A percentile compares a stretch with the other conserved stretches of the same genome.
phyloP scores from a whole-genome alignment of 1,140 invertebrate species.

The Chrysopa pallens region DNA sequence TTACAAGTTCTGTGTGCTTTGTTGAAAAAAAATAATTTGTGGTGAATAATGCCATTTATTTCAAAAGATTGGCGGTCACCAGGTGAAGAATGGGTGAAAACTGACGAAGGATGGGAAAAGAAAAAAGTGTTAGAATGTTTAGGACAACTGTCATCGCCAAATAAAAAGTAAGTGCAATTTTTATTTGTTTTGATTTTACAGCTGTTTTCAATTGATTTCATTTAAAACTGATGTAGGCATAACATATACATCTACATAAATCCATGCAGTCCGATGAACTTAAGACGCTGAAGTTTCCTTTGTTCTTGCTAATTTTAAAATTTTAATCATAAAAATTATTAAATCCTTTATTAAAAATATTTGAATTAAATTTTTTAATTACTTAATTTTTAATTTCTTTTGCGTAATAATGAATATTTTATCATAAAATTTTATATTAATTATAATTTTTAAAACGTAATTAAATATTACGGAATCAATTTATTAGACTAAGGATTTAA shows the following conservation, averaged over 20 bases:
- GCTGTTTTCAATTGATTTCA: background rate
- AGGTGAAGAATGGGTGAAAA: conserved; percentile 96
- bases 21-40: background rate
- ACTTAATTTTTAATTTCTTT: too few species aligned
- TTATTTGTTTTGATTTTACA: background rate
- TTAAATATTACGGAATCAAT: too few species aligned
- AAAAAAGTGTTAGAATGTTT: conserved; percentile 79
- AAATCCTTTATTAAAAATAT: too few species aligned
- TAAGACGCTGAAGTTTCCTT: conserved; percentile 21
- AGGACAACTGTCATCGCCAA: conserved; percentile 13
- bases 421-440: too few species aligned
- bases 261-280: conserved; percentile 14
- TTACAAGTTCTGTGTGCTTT: background rate
- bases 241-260: background rate
- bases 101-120: conserved; percentile 89
- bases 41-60: conserved; percentile 73
- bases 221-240: too few species aligned
- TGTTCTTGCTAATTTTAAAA: conserved; percentile 21
- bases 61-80: conserved; percentile 87
- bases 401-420: too few species aligned
- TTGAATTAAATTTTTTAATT: too few species aligned
- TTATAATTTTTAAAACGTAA: too few species aligned
- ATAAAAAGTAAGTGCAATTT: conserved; percentile 26
- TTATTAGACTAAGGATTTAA: too few species aligned
- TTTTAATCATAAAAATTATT: too few species aligned